Base-by-base conservation (phyloP, 2,113 vertebrate genomes). In the Nettapus auritus region DNA sequence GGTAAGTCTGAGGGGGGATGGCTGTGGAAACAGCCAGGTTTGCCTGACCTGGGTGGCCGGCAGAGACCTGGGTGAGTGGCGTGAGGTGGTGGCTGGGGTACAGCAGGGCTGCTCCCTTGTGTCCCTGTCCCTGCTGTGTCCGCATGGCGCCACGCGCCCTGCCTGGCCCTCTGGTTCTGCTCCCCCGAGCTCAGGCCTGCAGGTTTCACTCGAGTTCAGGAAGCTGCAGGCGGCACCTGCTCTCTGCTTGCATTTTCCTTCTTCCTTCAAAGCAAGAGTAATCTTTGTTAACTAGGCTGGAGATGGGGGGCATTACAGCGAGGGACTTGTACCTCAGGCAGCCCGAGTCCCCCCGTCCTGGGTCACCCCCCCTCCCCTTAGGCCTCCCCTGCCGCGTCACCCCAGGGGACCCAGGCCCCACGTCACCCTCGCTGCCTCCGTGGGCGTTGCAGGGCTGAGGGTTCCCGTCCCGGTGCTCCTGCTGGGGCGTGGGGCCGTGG, bases 391-490 rank as follows among this genome's bases (percentile, higher is more conserved):
- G n/a, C 44, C 11, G 21, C 42, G 63, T 0, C 0, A 6, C 12
- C 8, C 0, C 6, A 22, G 34, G 22, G 23, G 60, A 7, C 0
- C 0, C 12, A 23, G 67, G 53, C 25, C 18, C 25, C 12, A 1
- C 28, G 22, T 25, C 34, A 19, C 0, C 1, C n/a, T 42, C 2
- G 5, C 7, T 48, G 14, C 28, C 46, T 18, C 36, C 15, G 13
- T 3, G 2, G 1, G 16, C 3, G 34, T 38, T 33, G 9, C 4
- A 4, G 46, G 14, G 1, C 63, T 28, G 73, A 66, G 28, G 7
- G 34, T 57, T 11, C 29, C 59, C 0, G 2, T 33, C 8, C 2
- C 2, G 28, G 38, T 0, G 1, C 34, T 53, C 13, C 0, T 0
- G 14, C 42, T 73, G 59, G 36, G 25, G 26, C 0, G 1, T 15